Percentiles rank a stretch among this genome's conserved stretches.
Conservation (phyloP, 2,113 vertebrate genomes). For the Apodemus sylvaticus region DNA sequence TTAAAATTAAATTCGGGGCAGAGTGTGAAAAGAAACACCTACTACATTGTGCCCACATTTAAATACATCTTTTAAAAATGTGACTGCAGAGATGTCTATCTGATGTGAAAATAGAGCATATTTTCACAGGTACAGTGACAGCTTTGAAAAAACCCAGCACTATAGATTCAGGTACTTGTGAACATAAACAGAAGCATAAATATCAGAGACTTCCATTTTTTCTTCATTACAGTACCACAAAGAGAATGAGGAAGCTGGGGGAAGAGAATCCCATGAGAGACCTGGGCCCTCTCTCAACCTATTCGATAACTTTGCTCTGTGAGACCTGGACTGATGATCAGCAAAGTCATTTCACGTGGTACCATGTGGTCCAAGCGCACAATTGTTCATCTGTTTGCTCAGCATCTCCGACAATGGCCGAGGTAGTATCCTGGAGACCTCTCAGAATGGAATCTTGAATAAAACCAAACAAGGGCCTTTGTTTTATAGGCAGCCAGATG, state of each 20-base stretch:
- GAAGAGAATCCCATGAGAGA: background rate
- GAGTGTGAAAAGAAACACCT: background rate
- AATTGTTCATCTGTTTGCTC: background rate
- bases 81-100: conserved; percentile 23
- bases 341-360: background rate
- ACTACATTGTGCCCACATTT: conserved; percentile 26
- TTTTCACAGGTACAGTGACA: conserved; percentile 3
- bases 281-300: background rate
- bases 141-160: background rate
- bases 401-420: background rate
- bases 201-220: conserved; percentile 13
- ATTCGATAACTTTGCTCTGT: background rate
- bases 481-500: background rate
- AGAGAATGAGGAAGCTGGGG: background rate
- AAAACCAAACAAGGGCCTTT: background rate
- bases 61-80: conserved; percentile 28
- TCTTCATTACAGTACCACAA: background rate
- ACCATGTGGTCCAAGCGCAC: background rate
- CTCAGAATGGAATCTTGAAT: background rate
- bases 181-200: background rate
- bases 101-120: background rate
- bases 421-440: background rate
- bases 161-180: background rate
- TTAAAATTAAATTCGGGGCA: conserved; percentile 49
- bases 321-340: background rate